These are phyloP conservation scores for Cassiopea andromeda DNA, from an alignment of 30 jellyfish, hydroid and myxozoan species.

Conservation along the genomic window DNA sequence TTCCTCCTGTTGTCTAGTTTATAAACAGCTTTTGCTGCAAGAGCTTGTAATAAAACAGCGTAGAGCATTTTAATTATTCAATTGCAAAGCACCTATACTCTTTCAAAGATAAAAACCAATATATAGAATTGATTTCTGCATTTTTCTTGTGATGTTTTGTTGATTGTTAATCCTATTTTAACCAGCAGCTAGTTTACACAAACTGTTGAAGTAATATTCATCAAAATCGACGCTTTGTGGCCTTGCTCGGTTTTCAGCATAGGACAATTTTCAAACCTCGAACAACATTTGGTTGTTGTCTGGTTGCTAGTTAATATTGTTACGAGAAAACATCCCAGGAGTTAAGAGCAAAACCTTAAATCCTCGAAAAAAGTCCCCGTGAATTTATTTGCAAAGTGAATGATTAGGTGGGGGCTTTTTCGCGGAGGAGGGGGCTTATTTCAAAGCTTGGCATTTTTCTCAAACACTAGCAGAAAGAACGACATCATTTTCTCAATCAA, in stretches of 20 bases:
- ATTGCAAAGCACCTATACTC: background rate
- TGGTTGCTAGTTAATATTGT: background rate
- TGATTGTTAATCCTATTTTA: slow-evolving; percentile 1
- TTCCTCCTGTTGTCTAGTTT: background rate
- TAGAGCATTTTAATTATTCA: background rate
- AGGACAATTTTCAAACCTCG: slow-evolving; percentile 42
- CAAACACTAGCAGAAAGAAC: too few species aligned
- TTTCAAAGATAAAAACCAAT: background rate
- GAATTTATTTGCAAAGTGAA: too few species aligned
- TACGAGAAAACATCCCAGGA: background rate
- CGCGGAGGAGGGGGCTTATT: too few species aligned
- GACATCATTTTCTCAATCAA: too few species aligned
- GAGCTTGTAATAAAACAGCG: background rate
- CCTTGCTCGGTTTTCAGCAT: background rate
- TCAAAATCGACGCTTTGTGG: slow-evolving; percentile 30
- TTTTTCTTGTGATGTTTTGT: background rate
- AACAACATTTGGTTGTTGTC: background rate
- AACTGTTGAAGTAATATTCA: slow-evolving; percentile 9
- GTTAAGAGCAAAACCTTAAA: too few species aligned
- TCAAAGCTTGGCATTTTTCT: too few species aligned
- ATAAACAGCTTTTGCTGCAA: background rate
- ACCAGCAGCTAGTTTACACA: background rate
- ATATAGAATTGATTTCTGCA: background rate
- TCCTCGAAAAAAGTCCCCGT: too few species aligned
- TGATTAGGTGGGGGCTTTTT: too few species aligned